Evolutionary conservation across 2,888 invertebrate genomes (phyloP).

Genomic region (Anaspis maculata): DNA sequence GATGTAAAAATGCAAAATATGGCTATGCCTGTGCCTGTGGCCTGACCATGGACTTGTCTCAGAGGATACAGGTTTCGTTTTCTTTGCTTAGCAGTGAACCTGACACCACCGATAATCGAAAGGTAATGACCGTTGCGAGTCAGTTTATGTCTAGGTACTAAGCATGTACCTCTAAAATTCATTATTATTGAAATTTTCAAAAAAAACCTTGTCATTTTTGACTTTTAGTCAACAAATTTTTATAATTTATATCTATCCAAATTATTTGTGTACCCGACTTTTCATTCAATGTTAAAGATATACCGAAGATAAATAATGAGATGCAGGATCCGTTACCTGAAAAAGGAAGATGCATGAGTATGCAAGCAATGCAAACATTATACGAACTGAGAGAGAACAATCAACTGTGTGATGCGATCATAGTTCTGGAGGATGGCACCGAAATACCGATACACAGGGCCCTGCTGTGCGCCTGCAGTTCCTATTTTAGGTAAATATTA

Average conservation of each 20-base stretch:
- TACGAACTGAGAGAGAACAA: slow-evolving; percentile 76
- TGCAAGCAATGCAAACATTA: slow-evolving; percentile 75
- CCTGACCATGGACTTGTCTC: too few species aligned
- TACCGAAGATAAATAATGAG: slow-evolving; percentile 28
- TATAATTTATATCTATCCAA: slow-evolving; percentile 21
- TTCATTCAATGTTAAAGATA: slow-evolving; percentile 12
- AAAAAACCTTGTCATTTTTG: slow-evolving; percentile 20
- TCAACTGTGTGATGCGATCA: slow-evolving; percentile 78
- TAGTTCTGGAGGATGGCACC: slow-evolving; percentile 73
- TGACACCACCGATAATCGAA: too few species aligned
- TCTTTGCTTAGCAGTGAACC: too few species aligned
- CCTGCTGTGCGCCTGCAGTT: slow-evolving; percentile 80
- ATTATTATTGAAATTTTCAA: too few species aligned
- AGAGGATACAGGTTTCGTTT: too few species aligned
- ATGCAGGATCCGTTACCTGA: slow-evolving; percentile 31
- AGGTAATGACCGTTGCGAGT: too few species aligned
- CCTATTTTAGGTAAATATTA: slow-evolving; percentile 76
- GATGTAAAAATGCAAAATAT: too few species aligned
- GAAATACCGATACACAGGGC: slow-evolving; percentile 79
- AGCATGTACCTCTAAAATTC: too few species aligned
- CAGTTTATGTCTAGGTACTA: too few species aligned
- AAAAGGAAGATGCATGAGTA: slow-evolving; percentile 66
- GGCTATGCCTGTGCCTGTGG: too few species aligned
- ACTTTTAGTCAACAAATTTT: slow-evolving; percentile 27
- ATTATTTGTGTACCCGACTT: slow-evolving; percentile 28